These are phyloP conservation scores for Hippolais icterina DNA, from an alignment of 2,113 vertebrate genomes.

Conservation along the genomic window DNA sequence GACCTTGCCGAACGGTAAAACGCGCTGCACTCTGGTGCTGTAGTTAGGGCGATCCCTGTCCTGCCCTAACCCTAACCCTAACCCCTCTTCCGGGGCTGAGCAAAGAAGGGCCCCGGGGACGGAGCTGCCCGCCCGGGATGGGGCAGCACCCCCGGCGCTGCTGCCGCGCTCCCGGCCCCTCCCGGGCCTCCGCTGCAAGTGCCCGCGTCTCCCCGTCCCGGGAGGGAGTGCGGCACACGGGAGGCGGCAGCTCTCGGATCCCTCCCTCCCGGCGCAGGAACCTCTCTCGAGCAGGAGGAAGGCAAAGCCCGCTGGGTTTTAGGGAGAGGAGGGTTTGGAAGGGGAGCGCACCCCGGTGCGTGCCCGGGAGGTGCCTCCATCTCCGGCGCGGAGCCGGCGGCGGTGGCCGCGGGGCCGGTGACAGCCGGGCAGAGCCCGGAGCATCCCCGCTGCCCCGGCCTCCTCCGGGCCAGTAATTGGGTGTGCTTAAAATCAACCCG, in stretches of 20 bases:
- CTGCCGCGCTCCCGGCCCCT: not conserved
- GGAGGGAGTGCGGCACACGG: not conserved
- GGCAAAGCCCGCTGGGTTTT: not conserved
- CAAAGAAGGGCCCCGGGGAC: not conserved
- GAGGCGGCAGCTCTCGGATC: not conserved
- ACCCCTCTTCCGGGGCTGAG: not conserved
- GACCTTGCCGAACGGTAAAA: not conserved
- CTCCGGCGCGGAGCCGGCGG: not conserved
- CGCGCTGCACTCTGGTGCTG: not conserved
- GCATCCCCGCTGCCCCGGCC: slow-evolving; percentile 25
- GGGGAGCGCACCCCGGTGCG: not conserved
- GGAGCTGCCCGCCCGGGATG: not conserved
- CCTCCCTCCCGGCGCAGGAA: not conserved
- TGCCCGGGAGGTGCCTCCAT: not conserved
- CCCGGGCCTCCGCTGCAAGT: not conserved
- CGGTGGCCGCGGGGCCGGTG: not conserved
- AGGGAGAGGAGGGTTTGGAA: not conserved
- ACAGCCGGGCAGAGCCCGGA: not conserved
- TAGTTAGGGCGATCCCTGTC: not conserved
- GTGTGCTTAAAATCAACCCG: slow-evolving; percentile 29
- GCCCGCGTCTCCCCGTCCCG: not conserved
- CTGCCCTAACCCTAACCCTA: not conserved
- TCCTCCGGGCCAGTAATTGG: slow-evolving; percentile 9
- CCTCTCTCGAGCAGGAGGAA: not conserved
- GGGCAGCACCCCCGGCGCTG: not conserved